Evolutionary conservation across 2,797 vertebrate species (phyloP), one percentile per base, ranked within the genome.

Genomic region (Pogoniulus pusillus): DNA sequence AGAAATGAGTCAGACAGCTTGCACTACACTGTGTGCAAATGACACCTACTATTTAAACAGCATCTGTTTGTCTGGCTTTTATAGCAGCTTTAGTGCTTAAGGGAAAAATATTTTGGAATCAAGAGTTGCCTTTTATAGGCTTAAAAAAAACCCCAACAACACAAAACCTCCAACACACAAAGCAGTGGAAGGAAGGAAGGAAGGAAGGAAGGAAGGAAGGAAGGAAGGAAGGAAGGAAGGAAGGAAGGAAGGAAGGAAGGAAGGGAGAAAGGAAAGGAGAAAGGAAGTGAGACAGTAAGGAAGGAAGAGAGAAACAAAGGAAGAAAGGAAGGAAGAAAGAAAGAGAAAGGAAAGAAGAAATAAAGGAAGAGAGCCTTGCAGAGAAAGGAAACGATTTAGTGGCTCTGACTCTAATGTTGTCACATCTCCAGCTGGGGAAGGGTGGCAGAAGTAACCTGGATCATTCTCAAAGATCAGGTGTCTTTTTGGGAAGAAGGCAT

Each of bases 391-490:
- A 91, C 34, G 20, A 6, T 69, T 76, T 45, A 57, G 43, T 57
- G 54, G 12, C 17, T 70, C 6, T 35, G 17, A 85, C 32, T 84
- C 77, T 89, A 89, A 90, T 89, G 96, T 96, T 91, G 51, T 71
- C 79, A 75, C n/a, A 54, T 64, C 60, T 74, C 72, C 89, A 87
- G 12, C 78, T 85, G 66, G 24, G 66, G 37, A 93, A 82, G 54
- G 17, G 49, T 86, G 64, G 63, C 80, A 47, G 27, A 18, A 66
- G 63, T 80, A 90, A 92, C 55, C 43, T 78, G 59, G 74, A 69
- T 78, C n/a, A 45, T 78, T 27, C 53, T 92, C 65, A 91, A 82
- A 85, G 24, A 75, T 54, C 16, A 34, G 19, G 18, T 9, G 18
- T 45, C 45, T 29, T 49, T 62, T 59, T 70, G 27, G 27, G 51